Evolutionary conservation across 2,113 vertebrate genomes (phyloP).

Genomic region (Dolichotis patagonum): DNA sequence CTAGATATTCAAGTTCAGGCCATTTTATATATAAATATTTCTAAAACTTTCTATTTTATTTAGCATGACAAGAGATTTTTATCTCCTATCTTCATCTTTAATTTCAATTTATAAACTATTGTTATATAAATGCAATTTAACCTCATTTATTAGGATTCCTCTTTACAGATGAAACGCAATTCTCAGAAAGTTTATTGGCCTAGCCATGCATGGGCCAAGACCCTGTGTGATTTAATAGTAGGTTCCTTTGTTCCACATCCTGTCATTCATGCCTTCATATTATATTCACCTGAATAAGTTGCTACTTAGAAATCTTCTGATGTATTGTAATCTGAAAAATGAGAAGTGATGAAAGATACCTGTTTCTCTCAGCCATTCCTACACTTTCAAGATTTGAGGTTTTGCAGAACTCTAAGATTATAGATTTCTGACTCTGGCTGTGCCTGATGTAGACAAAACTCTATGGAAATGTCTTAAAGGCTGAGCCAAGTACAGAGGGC

Average conservation of each 20-base stretch:
- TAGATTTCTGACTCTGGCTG: neutral
- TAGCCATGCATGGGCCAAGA: neutral
- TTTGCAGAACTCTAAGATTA: neutral
- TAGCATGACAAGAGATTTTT: neutral
- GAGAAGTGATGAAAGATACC: neutral
- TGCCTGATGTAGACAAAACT: neutral
- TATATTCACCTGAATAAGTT: neutral
- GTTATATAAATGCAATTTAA: neutral
- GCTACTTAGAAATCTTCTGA: neutral
- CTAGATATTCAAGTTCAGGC: neutral
- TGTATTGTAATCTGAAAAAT: neutral
- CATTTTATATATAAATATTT: neutral
- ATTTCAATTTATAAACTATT: neutral
- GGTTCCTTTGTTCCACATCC: neutral
- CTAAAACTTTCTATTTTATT: neutral
- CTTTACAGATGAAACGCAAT: neutral
- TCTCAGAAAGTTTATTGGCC: neutral
- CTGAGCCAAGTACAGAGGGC: neutral
- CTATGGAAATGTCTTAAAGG: neutral
- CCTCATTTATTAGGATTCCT: neutral
- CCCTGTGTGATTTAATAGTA: constrained; percentile 6
- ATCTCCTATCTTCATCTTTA: neutral
- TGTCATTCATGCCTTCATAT: neutral
- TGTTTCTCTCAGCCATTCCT: neutral
- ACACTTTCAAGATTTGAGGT: neutral